Conservation (phyloP, 1,140 invertebrate genomes). For the Meloidogyne chitwoodi region DNA sequence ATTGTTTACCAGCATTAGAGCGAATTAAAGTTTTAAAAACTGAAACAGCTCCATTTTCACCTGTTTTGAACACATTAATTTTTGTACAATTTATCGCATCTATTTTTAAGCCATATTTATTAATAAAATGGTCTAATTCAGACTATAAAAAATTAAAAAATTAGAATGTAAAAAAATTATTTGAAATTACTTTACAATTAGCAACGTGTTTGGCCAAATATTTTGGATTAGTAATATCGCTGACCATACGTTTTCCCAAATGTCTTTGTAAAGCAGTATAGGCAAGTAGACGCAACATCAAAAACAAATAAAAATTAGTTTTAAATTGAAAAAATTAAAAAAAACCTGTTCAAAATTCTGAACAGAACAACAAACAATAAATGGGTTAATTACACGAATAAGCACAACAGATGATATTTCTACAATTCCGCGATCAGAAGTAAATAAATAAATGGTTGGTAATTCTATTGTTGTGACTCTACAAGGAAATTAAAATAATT, state of each 20-base stretch:
- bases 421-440: constrained; percentile 36
- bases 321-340: background rate
- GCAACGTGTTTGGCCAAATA: background rate
- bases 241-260: constrained; percentile 21
- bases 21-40: constrained; percentile 39
- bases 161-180: background rate
- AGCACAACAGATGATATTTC: constrained; percentile 39
- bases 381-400: constrained; percentile 35
- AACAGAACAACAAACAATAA: constrained; percentile 27
- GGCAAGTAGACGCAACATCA: constrained; percentile 33
- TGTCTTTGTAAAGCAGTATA: constrained; percentile 39
- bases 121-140: constrained; percentile 38
- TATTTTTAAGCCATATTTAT: constrained; percentile 29
- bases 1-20: constrained; percentile 36
- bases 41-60: constrained; percentile 33
- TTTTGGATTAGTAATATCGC: constrained; percentile 34
- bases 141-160: constrained; percentile 11
- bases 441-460: constrained; percentile 39
- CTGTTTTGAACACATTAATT: constrained; percentile 37
- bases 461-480: constrained; percentile 29
- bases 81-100: constrained; percentile 24
- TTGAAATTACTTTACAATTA: constrained; percentile 16
- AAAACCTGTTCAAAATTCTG: constrained; percentile 33
- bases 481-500: background rate
- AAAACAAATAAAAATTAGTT: background rate